These are phyloP conservation scores for Oriolus oriolus DNA, from an alignment of 2,113 vertebrate species.

Conservation along the genomic window DNA sequence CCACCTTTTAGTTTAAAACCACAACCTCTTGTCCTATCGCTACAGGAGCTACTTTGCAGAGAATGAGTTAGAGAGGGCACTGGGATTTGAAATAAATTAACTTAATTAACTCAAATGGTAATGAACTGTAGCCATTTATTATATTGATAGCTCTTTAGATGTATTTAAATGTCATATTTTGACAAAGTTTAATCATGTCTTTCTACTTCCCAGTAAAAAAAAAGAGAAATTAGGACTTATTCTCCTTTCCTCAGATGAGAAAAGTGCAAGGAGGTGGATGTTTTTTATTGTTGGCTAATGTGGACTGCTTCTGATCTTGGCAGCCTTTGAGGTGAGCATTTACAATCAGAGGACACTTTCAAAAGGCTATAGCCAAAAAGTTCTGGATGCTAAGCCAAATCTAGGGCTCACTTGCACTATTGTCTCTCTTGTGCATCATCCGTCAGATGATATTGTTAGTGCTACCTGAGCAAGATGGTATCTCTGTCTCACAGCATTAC, in stretches of 20 bases:
- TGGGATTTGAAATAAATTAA: neutral
- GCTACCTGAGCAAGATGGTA: neutral
- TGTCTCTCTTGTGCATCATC: neutral
- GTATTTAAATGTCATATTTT: slow-evolving; percentile 1
- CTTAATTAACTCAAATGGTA: neutral
- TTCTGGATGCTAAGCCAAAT: neutral
- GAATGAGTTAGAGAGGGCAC: neutral
- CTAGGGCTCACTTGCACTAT: neutral
- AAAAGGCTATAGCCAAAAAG: neutral
- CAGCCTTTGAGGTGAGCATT: neutral
- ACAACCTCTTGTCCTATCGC: neutral
- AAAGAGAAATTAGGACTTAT: neutral
- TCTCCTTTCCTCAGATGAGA: neutral
- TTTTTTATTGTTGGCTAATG: neutral
- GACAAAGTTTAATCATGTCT: neutral
- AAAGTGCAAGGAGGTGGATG: neutral
- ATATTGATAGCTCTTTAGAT: neutral
- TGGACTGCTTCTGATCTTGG: neutral
- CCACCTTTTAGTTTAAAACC: neutral
- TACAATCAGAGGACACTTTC: neutral
- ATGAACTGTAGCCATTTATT: neutral
- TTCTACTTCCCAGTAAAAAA: neutral
- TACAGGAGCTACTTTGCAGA: neutral
- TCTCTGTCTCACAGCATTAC: neutral
- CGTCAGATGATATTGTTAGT: neutral